Base-by-base conservation (phyloP, 2,888 invertebrate genomes). In the Drosophila fungiperda region DNA sequence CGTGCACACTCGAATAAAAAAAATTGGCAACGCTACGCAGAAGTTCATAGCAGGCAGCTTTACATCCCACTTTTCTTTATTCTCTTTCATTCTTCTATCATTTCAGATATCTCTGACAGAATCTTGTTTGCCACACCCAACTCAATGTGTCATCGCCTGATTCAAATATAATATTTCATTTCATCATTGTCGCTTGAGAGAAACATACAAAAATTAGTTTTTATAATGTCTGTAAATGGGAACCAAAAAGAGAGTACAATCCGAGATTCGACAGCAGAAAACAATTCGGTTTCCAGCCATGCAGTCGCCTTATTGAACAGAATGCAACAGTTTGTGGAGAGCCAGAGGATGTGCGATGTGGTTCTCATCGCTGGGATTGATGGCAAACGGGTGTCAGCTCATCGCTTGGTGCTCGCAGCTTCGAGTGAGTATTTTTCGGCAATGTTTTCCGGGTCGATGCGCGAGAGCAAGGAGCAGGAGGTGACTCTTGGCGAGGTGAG, bases 401-500 rank as follows among this genome's bases (percentile, higher is more conserved):
- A 98, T 94, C 96, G 97, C 90, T 94, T 99, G 79, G 97, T 99
- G 61, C 94, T 99, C 77, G 96, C 97, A 84, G 97, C 98, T 49
- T 97, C 97, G 68, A 98, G 98, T 84, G 98, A 98, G 93, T 99
- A 99, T 93, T 99, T 99, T 94, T 96, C 97, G 50, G 98, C 98
- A 49, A 98, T 99, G 98, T 99, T 99, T 92, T 98, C 97, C 32
- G 97, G 96, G 67, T 96, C 97, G 63, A 94, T 98, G 75, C 94
- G 96, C 79, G 98, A 99, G 94, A 95, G 97, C 7, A 95, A 95
- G 74, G 96, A 97, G 92, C 95, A 95, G 73, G 98, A 98, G 94
- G 96, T 99, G 42, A 96, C 96, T 71, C 94, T 99, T 82, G 96
- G 96, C 80, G 96, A 96, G 90, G 96, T 99, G 49, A 97, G 97